Evolutionary conservation across 2,888 invertebrate genomes (phyloP).

Genomic region (Torymus aiolomorphi): DNA sequence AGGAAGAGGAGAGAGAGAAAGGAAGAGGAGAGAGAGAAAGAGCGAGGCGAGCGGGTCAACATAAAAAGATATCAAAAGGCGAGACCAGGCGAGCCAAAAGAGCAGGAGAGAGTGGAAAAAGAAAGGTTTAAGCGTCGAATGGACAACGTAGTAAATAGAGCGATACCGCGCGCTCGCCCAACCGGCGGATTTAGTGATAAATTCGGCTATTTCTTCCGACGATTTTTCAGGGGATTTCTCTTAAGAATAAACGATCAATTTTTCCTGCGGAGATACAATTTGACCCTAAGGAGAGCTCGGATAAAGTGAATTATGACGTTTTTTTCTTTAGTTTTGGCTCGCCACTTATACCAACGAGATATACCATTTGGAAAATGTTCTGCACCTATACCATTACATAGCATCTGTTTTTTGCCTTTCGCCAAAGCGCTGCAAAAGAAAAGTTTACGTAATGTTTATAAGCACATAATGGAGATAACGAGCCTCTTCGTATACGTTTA

Average conservation of each 20-base stretch:
- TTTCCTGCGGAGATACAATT: conserved; percentile 29
- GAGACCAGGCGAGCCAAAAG: conserved; percentile 2
- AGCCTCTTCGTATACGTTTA: too few relatives aligned
- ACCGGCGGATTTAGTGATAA: conserved; percentile 43
- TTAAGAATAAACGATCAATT: conserved; percentile 35
- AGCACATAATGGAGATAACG: too few relatives aligned
- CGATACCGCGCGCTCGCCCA: conserved; percentile 17
- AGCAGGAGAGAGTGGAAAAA: not conserved
- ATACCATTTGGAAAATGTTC: conserved; percentile 13
- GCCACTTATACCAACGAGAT: too few relatives aligned
- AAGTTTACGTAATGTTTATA: too few relatives aligned
- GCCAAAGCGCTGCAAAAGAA: too few relatives aligned
- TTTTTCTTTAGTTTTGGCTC: not conserved
- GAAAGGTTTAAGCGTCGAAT: conserved; percentile 28
- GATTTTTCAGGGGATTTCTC: conserved; percentile 43
- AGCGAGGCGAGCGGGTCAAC: not conserved
- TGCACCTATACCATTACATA: too few relatives aligned
- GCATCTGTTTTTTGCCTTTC: too few relatives aligned
- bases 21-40: conserved; percentile 1
- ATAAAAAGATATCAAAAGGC: conserved; percentile 27
- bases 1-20: conserved; percentile 1
- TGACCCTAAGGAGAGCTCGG: conserved; percentile 10
- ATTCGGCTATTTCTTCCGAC: conserved; percentile 38
- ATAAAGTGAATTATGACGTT: conserved; percentile 27
- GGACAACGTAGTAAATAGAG: conserved; percentile 48